Conservation (phyloP, 2,113 vertebrate genomes). For the Peromyscus californicus region DNA sequence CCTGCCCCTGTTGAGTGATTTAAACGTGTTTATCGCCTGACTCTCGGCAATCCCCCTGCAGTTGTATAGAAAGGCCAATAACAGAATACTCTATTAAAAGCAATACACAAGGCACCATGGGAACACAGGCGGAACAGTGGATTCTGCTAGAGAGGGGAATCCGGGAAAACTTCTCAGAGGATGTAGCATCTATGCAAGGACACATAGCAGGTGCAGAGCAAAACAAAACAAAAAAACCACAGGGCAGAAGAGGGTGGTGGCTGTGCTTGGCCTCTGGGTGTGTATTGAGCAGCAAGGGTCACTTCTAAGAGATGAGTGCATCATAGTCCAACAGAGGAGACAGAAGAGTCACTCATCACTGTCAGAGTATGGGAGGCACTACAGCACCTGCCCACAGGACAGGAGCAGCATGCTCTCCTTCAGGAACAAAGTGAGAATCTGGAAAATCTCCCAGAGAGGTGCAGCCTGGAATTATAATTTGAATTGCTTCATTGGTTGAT, state of each 20-base stretch:
- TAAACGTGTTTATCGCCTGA: not conserved
- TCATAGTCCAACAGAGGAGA: not conserved
- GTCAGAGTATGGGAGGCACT: not conserved
- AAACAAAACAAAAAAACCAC: not conserved
- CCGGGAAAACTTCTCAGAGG: not conserved
- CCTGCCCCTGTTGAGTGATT: not conserved
- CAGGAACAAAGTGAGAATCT: not conserved
- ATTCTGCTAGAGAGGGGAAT: slow-evolving; percentile 22
- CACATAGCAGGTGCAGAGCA: slow-evolving; percentile 28
- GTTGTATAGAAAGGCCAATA: not conserved
- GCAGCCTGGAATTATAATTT: not conserved
- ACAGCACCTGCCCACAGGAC: not conserved
- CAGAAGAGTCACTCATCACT: not conserved
- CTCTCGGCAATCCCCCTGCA: not conserved
- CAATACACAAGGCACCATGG: not conserved
- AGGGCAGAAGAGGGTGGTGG: not conserved
- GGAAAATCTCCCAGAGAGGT: not conserved
- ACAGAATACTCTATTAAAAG: slow-evolving; percentile 21
- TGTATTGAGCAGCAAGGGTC: slow-evolving; percentile 40
- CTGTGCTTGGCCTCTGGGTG: not conserved
- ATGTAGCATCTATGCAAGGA: not conserved
- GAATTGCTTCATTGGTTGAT: not conserved
- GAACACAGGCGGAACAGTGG: not conserved
- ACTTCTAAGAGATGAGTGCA: not conserved
- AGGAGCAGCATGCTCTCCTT: not conserved